Evolutionary conservation across 2,113 vertebrate genomes (phyloP).

Genomic region (Corythornis cristatus): DNA sequence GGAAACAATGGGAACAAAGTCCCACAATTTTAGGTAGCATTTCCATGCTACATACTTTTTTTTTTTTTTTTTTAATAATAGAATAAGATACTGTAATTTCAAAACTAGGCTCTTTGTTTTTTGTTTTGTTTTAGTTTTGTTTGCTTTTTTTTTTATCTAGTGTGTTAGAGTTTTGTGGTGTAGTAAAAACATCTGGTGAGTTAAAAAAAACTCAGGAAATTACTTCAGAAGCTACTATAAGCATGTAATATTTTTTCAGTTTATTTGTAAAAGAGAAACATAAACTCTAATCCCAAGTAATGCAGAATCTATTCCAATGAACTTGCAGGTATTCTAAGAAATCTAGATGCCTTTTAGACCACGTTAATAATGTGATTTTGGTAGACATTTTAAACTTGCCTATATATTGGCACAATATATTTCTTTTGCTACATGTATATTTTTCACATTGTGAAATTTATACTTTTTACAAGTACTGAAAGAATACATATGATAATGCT

Average conservation of each 20-base stretch:
- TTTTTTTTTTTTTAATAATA: neutral
- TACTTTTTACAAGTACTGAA: neutral
- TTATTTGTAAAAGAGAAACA: neutral
- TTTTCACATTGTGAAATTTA: neutral
- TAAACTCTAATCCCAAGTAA: neutral
- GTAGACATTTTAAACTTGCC: neutral
- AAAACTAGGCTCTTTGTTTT: neutral
- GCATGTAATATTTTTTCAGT: neutral
- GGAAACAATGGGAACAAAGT: neutral
- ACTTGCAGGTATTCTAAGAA: neutral
- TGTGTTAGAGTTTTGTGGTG: neutral
- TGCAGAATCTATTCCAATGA: neutral
- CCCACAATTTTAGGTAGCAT: neutral
- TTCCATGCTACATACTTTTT: neutral
- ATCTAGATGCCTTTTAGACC: neutral
- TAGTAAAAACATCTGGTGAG: neutral
- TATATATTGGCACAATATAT: neutral
- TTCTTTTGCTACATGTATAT: neutral
- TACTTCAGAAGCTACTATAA: neutral
- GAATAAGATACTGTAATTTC: neutral
- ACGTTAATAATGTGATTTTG: neutral
- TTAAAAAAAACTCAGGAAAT: neutral
- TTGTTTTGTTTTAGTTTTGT: no score
- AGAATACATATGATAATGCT: neutral
- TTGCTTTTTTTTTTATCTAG: neutral